Conservation (phyloP, 1,140 invertebrate species). For the Habropoda laboriosa region DNA sequence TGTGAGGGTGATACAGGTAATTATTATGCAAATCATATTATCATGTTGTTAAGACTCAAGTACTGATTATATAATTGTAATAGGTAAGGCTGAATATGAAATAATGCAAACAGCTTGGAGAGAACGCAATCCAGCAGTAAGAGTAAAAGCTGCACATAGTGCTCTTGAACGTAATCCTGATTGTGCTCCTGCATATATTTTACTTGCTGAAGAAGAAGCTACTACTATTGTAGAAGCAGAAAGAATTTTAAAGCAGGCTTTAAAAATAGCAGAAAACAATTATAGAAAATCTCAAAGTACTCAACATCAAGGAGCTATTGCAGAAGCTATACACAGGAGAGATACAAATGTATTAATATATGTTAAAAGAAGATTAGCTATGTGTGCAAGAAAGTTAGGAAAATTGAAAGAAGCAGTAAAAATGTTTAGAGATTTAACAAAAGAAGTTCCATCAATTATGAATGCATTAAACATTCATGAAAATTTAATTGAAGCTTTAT, state of each 20-base stretch:
- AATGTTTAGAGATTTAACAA: conserved; percentile 98
- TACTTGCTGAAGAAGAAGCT: conserved; percentile 98
- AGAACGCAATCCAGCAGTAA: conserved; percentile 94
- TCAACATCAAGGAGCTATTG: conserved; percentile 88
- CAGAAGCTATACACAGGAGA: conserved; percentile 92
- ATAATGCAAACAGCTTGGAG: conserved; percentile 99
- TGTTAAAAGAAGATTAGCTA: conserved; percentile 95
- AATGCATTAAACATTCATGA: conserved; percentile 98
- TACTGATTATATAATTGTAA: not conserved
- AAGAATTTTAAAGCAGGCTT: conserved; percentile 92
- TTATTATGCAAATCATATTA: not conserved
- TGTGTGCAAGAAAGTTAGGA: conserved; percentile 97
- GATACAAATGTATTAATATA: conserved; percentile 98
- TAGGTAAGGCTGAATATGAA: conserved; percentile 95
- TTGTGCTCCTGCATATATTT: conserved; percentile 97
- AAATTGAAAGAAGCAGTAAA: conserved; percentile 97
- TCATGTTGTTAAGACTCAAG: not conserved
- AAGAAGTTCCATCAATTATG: conserved; percentile 98
- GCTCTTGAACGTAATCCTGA: conserved; percentile 95
- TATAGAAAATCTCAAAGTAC: conserved; percentile 91
- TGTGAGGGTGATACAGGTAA: conserved; percentile 91
- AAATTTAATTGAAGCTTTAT: conserved; percentile 96
- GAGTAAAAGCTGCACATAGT: conserved; percentile 95
- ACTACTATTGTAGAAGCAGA: conserved; percentile 95
- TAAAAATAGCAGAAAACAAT: conserved; percentile 93